Percentiles rank a stretch among this genome's conserved stretches.
Evolutionary conservation across 2,113 vertebrate genomes (phyloP).

Genomic region (Ammodytes marinus): DNA sequence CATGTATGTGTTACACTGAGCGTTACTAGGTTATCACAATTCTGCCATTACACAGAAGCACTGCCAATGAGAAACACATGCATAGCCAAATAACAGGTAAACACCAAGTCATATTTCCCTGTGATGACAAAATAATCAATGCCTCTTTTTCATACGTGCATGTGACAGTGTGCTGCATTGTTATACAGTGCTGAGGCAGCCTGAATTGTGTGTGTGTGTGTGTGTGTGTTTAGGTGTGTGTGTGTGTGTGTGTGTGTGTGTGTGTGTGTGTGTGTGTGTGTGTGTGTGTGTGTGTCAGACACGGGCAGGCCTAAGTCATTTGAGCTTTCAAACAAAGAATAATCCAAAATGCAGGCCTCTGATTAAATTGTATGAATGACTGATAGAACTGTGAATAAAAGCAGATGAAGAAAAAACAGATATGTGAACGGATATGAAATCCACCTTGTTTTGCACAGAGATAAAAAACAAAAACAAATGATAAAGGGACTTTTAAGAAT

Average conservation of each 20-base stretch:
- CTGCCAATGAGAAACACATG: background rate
- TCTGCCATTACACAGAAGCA: background rate
- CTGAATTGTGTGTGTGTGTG: background rate
- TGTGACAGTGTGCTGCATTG: slow-evolving; percentile 13
- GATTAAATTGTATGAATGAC: slow-evolving; percentile 12
- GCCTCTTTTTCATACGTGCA: slow-evolving; percentile 3
- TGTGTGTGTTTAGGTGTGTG: background rate
- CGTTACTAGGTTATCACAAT: background rate
- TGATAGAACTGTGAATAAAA: slow-evolving; percentile 19
- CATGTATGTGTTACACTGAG: background rate
- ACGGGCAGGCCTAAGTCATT: slow-evolving; percentile 15
- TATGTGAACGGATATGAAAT: slow-evolving; percentile 23
- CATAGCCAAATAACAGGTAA: background rate
- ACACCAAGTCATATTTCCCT: slow-evolving; percentile 2
- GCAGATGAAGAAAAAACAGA: slow-evolving; percentile 5
- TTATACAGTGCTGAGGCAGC: slow-evolving; percentile 19
- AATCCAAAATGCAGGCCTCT: background rate
- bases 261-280: slow-evolving; percentile 22
- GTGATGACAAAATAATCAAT: slow-evolving; percentile 20
- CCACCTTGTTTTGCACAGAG: background rate
- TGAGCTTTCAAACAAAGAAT: slow-evolving; percentile 9
- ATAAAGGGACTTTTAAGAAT: no score
- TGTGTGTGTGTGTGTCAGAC: slow-evolving; percentile 29
- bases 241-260: slow-evolving; percentile 15
- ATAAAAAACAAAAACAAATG: background rate